A percentile compares a stretch with the other conserved stretches of the same genome.
Conservation (phyloP, 2,797 vertebrate genomes). For the Prionace glauca region DNA sequence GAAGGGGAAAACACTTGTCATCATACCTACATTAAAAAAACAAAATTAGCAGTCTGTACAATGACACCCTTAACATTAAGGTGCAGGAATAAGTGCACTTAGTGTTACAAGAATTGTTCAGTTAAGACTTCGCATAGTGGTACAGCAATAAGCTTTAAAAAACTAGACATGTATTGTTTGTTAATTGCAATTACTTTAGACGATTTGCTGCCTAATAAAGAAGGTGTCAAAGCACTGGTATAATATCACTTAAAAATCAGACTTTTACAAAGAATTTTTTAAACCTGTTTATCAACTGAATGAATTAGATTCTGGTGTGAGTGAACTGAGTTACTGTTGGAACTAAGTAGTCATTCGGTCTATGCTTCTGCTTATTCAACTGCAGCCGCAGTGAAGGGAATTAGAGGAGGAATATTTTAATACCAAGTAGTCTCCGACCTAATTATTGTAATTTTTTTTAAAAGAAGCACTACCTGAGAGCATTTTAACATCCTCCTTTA, state of each 20-base stretch:
- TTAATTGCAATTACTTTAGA: not conserved
- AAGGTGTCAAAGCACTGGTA: not conserved
- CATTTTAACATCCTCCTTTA: not conserved
- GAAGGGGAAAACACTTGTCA: constrained; percentile 34
- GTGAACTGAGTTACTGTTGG: not conserved
- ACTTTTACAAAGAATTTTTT: not conserved
- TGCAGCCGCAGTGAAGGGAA: not conserved
- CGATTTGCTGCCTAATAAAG: not conserved
- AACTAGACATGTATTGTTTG: not conserved
- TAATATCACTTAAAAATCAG: not conserved
- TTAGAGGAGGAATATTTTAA: not conserved
- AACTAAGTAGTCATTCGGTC: not conserved
- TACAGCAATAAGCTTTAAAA: not conserved
- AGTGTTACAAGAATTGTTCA: constrained; percentile 23
- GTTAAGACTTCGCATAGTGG: not conserved
- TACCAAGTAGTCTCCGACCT: not conserved
- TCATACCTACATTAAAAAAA: constrained; percentile 33
- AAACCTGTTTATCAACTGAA: not conserved
- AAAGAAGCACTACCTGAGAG: not conserved
- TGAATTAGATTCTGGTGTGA: not conserved
- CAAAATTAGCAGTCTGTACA: constrained; percentile 27
- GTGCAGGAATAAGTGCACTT: not conserved
- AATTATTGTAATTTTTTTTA: not conserved
- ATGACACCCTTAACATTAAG: constrained; percentile 15
- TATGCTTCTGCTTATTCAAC: not conserved